Conservation (phyloP, 2,113 vertebrate species). For the Symphodus melops region DNA sequence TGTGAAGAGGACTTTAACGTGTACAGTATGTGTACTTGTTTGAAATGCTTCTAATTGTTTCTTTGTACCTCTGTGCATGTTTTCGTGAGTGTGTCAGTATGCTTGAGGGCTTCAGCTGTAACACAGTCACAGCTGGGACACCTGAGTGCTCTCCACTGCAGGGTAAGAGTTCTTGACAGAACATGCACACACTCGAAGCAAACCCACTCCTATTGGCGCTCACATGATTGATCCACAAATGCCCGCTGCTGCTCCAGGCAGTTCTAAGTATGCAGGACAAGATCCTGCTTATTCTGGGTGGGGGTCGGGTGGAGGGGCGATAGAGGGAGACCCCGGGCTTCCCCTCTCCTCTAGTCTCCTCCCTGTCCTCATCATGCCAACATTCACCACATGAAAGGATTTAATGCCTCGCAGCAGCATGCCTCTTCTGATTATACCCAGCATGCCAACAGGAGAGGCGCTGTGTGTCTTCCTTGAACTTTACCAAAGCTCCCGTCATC, state of each 20-base stretch:
- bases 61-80: not conserved
- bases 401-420: constrained; percentile 27
- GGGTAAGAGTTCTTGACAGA: not conserved
- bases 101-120: constrained; percentile 40
- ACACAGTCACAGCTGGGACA: constrained; percentile 32
- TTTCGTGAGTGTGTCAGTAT: not conserved
- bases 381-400: constrained; percentile 49
- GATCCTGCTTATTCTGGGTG: constrained; percentile 1
- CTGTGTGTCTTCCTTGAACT: constrained; percentile 49
- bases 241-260: constrained; percentile 15
- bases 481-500: constrained; percentile 15
- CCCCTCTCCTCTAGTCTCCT: constrained; percentile 30
- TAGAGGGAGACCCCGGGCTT: constrained; percentile 33
- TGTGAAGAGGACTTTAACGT: not conserved
- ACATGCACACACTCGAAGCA: not conserved
- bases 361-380: constrained; percentile 32
- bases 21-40: not conserved
- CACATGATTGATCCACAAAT: constrained; percentile 14
- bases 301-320: not conserved
- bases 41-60: not conserved
- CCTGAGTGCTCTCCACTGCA: constrained; percentile 33
- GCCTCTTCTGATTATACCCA: constrained; percentile 42
- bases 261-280: constrained; percentile 16
- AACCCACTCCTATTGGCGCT: not conserved
- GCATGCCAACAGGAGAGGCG: constrained; percentile 42